These are phyloP conservation scores for Leptestheria dahalacensis DNA, from an alignment of 1,140 invertebrate species.

Conservation along the genomic window DNA sequence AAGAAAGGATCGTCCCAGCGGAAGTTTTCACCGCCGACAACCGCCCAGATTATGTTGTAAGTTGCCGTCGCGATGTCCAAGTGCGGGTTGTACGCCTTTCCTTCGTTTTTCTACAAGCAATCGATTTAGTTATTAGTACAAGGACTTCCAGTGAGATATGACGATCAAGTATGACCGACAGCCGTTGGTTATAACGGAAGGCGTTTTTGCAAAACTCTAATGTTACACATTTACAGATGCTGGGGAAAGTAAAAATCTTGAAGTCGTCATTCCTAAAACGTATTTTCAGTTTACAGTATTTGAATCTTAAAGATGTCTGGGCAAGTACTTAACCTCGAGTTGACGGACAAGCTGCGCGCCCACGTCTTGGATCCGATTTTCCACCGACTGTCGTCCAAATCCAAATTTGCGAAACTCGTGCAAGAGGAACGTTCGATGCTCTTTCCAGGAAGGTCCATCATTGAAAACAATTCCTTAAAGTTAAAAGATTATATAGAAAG, in stretches of 20 bases:
- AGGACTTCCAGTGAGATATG: no score
- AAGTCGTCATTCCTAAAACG: no score
- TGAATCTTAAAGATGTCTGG: no score
- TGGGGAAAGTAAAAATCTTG: no score
- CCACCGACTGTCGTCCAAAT: constrained; percentile 10
- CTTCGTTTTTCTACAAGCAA: constrained; percentile 11
- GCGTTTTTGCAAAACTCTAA: no score
- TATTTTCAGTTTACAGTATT: no score
- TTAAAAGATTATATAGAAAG: no score
- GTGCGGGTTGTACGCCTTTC: constrained; percentile 4
- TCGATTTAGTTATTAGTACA: no score
- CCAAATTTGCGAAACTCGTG: constrained; percentile 17
- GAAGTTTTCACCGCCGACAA: constrained; percentile 13
- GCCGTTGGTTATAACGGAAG: no score
- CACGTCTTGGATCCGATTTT: constrained; percentile 14
- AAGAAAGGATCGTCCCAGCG: constrained; percentile 11
- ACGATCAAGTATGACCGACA: no score
- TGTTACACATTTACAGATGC: no score
- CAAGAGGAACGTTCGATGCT: constrained; percentile 10
- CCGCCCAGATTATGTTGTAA: constrained; percentile 15
- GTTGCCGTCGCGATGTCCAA: constrained; percentile 8
- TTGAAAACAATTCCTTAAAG: constrained; percentile 9
- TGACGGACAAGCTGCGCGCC: neutral
- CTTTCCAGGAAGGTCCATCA: constrained; percentile 14
- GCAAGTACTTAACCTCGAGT: constrained; percentile 1